Percentiles rank a stretch among this genome's conserved stretches.
Evolutionary conservation across 2,888 invertebrate genomes (phyloP).

Genomic region (Marronus borbonicus): DNA sequence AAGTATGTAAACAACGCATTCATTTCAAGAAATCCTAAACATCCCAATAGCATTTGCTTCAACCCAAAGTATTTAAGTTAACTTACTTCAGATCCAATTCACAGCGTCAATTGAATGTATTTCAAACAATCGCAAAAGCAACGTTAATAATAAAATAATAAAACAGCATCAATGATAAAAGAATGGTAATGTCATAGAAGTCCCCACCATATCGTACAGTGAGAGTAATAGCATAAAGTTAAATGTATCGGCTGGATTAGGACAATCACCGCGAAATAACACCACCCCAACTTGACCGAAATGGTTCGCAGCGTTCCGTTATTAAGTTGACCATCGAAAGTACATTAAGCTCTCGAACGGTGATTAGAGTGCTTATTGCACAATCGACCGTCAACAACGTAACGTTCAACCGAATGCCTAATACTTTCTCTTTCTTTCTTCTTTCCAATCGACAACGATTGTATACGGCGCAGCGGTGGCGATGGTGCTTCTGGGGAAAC

Average conservation of each 20-base stretch:
- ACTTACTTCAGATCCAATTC: too few relatives aligned
- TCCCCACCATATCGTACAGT: not conserved
- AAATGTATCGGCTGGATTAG: constrained; percentile 44
- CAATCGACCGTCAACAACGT: constrained; percentile 52
- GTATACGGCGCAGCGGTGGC: not conserved
- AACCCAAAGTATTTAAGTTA: too few relatives aligned
- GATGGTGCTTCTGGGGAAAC: constrained; percentile 38
- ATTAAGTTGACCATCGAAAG: constrained; percentile 55
- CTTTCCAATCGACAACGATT: constrained; percentile 28
- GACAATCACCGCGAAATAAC: constrained; percentile 15
- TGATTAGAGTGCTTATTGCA: constrained; percentile 60
- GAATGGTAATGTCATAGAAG: not conserved
- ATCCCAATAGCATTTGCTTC: too few relatives aligned
- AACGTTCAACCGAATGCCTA: constrained; percentile 25
- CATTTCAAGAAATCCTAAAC: too few relatives aligned
- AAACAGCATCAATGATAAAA: not conserved
- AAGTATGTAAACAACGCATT: too few relatives aligned
- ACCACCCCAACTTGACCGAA: constrained; percentile 31
- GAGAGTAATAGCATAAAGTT: constrained; percentile 37
- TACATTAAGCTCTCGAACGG: constrained; percentile 61
- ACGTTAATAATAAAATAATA: not conserved
- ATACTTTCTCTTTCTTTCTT: constrained; percentile 33
- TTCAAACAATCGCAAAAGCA: constrained; percentile 1
- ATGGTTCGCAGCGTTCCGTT: constrained; percentile 39
- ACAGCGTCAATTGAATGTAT: not conserved